Evolutionary conservation across 2,797 vertebrate species (phyloP), one percentile per base, ranked within the genome.

Genomic region (Nyctibius grandis): DNA sequence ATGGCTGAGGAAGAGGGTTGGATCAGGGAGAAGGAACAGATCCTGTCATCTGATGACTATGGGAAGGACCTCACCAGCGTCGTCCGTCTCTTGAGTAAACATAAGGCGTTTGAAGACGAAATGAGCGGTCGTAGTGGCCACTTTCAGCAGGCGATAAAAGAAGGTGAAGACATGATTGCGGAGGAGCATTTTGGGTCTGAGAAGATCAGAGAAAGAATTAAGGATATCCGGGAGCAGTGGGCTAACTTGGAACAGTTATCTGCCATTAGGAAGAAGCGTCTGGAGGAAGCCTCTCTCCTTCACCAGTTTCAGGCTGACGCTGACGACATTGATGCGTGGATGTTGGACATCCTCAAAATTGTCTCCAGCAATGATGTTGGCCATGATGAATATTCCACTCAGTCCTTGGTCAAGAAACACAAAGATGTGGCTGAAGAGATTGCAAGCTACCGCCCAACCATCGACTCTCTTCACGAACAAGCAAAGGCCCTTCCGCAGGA

Each of bases 1-100:
- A 99, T 99, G 99, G 99, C 99, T 0, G 99, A 99, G 95, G 99
- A 99, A 95, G 99, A 99, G 95, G 99, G 99, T 45, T 99, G 99
- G 99, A 99, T 99, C 95, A 97, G 99, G 33, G 99, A 99, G 97
- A 99, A 99, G 96, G 99, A 99, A 95, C 99, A 99, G 98, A 99
- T 99, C 93, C 97, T 99, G 80, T 99, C 99, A 38, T 99, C 98
- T 0, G 99, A 99, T 69, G 99, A 99, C 93, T 99, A 98, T 0
- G 99, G 99, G 56, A 99, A 99, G 95, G 99, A 99, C 93, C 97
- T 99, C 85, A 99, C 99, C 6, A 99, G 99, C 0, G 98, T 99
- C 0, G 45, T 99, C 84, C 98, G 99, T 10, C 98, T 99, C 91
- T 98, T 99, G 90, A 99, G 99, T 97, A 99, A 99, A 90, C 99